Conservation (phyloP, 1,140 invertebrate genomes). For the Neuroterus valhalla region DNA sequence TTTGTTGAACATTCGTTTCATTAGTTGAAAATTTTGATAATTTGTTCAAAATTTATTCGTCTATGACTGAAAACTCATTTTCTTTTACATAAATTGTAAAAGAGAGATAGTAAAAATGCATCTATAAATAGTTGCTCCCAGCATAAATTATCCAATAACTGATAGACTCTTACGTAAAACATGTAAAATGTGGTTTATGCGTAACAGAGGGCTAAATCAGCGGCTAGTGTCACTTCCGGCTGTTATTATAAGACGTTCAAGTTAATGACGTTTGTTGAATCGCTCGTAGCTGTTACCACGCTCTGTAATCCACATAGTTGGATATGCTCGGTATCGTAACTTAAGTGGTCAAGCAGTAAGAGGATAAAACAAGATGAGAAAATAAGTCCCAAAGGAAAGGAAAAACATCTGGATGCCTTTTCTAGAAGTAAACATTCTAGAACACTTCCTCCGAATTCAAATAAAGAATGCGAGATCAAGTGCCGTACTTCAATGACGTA, state of each 20-base stretch:
- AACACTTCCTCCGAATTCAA: constrained; percentile 4
- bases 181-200: constrained; percentile 10
- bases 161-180: not conserved
- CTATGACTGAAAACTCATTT: no score
- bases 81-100: no score
- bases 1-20: no score
- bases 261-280: constrained; percentile 57
- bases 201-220: not conserved
- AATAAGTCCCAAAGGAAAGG: not conserved
- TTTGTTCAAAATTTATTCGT: no score
- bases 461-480: not conserved
- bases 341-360: constrained; percentile 63
- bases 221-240: constrained; percentile 52
- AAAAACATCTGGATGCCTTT: not conserved
- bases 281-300: constrained; percentile 74
- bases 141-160: no score
- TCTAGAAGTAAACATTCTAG: not conserved
- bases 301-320: constrained; percentile 72
- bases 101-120: no score
- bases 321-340: constrained; percentile 70
- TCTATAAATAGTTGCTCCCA: no score
- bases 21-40: no score
- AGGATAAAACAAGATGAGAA: constrained; percentile 43
- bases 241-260: constrained; percentile 52
- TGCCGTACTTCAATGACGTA: no score